phyloP scores from a whole-genome alignment of 2,888 invertebrate species.

The Meandrusa payeni region DNA sequence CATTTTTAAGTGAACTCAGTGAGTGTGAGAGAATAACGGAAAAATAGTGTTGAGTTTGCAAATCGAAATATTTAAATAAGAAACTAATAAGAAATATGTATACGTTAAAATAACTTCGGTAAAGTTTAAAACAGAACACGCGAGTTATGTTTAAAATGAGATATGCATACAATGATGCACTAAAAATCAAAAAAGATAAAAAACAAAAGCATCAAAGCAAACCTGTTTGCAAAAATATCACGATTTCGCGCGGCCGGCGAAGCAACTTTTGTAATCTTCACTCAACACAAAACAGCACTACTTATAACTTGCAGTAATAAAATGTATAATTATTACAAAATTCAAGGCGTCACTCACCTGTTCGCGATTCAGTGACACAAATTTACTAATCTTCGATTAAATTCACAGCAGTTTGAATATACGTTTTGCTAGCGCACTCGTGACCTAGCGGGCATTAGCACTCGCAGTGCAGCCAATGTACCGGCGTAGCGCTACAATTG shows the following conservation, averaged over 20 bases:
- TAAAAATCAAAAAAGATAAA: conserved; percentile 46
- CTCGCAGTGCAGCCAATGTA: conserved; percentile 60
- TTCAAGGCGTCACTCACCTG: conserved; percentile 40
- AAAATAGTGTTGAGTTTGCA: too few relatives aligned
- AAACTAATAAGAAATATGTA: neutral
- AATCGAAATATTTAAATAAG: neutral
- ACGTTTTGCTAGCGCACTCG: conserved; percentile 56
- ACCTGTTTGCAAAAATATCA: conserved; percentile 61
- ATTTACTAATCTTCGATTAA: conserved; percentile 37
- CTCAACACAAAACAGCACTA: conserved; percentile 24
- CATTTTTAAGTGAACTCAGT: too few relatives aligned
- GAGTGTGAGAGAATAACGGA: too few relatives aligned
- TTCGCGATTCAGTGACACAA: conserved; percentile 35
- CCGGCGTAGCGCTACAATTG: conserved; percentile 25
- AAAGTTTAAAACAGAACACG: neutral
- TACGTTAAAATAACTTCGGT: neutral
- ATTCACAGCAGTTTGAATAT: conserved; percentile 45
- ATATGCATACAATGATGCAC: conserved; percentile 30
- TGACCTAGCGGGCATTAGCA: conserved; percentile 73
- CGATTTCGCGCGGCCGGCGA: conserved; percentile 53
- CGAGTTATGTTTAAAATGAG: conserved; percentile 4
- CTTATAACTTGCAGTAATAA: conserved; percentile 4
- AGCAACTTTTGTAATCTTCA: conserved; percentile 41
- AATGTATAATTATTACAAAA: conserved; percentile 23
- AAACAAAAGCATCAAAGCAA: conserved; percentile 42